Evolutionary conservation across 2,888 invertebrate species (phyloP).

Genomic region (Palloptera scutellata): DNA sequence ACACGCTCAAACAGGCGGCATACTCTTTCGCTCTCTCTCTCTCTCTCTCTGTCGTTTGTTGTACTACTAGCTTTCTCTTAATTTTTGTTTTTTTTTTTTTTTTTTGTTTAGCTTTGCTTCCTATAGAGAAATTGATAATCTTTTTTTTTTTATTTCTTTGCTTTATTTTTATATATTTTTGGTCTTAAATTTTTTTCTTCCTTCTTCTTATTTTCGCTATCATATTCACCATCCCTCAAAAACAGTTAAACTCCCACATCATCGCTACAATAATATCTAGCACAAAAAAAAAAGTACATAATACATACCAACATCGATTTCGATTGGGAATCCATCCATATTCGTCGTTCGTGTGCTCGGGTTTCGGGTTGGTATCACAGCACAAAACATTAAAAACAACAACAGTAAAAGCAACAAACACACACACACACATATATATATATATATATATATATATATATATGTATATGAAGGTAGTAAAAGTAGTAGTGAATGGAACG

Average conservation of each 20-base stretch:
- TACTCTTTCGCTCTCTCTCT: slow-evolving; percentile 34
- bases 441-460: not conserved
- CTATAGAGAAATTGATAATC: not conserved
- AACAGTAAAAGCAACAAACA: slow-evolving; percentile 12
- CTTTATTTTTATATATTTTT: not conserved
- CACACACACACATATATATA: slow-evolving; percentile 1
- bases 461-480: not conserved
- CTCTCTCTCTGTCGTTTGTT: slow-evolving; percentile 39
- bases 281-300: not conserved
- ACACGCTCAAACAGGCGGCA: slow-evolving; percentile 27
- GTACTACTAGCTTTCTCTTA: not conserved
- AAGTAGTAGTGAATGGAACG: not conserved
- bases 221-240: not conserved
- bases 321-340: slow-evolving; percentile 64
- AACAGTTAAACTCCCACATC: too few relatives aligned
- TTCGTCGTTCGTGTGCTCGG: slow-evolving; percentile 37
- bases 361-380: slow-evolving; percentile 37
- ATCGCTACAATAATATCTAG: too few relatives aligned
- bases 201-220: slow-evolving; percentile 1
- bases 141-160: slow-evolving; percentile 1
- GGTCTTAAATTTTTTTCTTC: slow-evolving; percentile 19
- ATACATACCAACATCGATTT: slow-evolving; percentile 58
- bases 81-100: slow-evolving; percentile 14
- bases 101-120: slow-evolving; percentile 5
- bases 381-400: too few relatives aligned